Conservation (phyloP, 92 coral and sea anemone genomes). For the Paramuricea clavata region DNA sequence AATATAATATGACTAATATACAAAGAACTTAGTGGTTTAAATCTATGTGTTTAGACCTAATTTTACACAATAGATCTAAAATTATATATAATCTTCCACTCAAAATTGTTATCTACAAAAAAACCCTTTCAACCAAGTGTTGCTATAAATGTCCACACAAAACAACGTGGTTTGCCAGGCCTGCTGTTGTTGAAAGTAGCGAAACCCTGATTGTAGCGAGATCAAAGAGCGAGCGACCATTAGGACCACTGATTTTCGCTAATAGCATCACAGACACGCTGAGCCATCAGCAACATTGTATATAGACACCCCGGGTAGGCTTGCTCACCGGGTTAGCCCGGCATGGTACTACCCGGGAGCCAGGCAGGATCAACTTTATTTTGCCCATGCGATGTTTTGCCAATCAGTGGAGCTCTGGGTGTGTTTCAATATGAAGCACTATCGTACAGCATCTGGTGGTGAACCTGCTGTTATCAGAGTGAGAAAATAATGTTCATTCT, state of each 20-base stretch:
- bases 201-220: background rate
- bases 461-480: background rate
- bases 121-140: too few relatives aligned
- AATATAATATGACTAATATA: too few relatives aligned
- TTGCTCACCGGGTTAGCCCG: background rate
- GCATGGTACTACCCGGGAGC: background rate
- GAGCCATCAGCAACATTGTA: background rate
- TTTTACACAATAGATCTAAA: too few relatives aligned
- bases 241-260: background rate
- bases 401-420: background rate
- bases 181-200: background rate
- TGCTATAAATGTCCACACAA: background rate
- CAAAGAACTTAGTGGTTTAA: too few relatives aligned
- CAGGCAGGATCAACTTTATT: background rate
- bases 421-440: background rate
- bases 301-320: background rate
- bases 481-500: background rate
- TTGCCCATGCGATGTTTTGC: constrained; percentile 9
- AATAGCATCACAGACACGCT: background rate
- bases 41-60: too few relatives aligned
- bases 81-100: too few relatives aligned
- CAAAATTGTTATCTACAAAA: too few relatives aligned
- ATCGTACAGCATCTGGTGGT: background rate
- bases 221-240: background rate
- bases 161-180: background rate